Conservation (phyloP, 2,113 vertebrate species). For the Merops nubicus region DNA sequence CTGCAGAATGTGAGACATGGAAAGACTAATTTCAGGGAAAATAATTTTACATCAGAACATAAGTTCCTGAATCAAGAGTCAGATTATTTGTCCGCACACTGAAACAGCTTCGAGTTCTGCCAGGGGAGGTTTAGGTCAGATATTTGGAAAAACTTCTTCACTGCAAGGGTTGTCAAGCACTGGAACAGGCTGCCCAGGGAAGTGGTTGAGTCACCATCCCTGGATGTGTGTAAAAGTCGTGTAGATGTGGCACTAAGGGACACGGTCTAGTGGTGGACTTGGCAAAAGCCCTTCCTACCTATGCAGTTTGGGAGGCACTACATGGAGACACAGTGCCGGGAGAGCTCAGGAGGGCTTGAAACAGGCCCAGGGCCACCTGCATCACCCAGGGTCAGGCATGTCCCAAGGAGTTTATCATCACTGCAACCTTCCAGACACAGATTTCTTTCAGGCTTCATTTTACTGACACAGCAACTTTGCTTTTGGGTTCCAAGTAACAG, state of each 20-base stretch:
- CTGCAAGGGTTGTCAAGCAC: background rate
- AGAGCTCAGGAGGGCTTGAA: background rate
- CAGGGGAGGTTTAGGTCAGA: background rate
- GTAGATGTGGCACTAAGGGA: background rate
- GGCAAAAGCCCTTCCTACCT: background rate
- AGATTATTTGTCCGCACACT: background rate
- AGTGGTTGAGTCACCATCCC: background rate
- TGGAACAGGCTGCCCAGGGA: background rate
- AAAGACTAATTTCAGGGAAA: background rate
- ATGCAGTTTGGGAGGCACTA: background rate
- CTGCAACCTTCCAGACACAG: background rate
- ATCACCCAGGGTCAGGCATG: fast-evolving
- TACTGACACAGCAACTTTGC: background rate
- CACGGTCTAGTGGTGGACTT: background rate
- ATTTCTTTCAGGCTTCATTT: background rate
- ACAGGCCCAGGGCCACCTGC: background rate
- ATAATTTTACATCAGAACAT: background rate
- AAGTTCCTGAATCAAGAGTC: background rate
- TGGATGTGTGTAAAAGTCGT: background rate
- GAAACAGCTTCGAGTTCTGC: fast-evolving
- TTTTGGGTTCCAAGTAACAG: background rate
- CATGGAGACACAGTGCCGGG: fast-evolving
- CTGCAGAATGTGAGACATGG: background rate
- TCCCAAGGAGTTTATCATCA: background rate
- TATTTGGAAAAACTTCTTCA: background rate